Evolutionary conservation across 2,113 vertebrate genomes (phyloP).

Genomic region (Chaetura pelagica): DNA sequence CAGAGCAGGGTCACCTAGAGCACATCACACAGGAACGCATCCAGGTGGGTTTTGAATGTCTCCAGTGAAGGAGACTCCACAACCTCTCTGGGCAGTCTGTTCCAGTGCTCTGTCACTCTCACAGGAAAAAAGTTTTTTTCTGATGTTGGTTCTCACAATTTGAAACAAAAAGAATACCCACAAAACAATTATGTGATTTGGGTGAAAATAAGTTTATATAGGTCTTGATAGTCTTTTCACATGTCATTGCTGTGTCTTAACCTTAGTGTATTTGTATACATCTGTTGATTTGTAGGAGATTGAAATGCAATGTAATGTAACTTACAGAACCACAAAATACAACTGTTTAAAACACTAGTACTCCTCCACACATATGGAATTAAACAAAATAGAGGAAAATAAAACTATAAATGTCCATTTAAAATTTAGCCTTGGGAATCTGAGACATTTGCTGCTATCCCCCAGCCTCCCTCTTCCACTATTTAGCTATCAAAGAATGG

Average conservation of each 20-base stretch:
- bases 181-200: neutral
- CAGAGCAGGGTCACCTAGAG: no score
- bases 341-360: neutral
- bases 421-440: neutral
- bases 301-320: neutral
- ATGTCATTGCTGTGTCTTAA: neutral
- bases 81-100: no score
- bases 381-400: neutral
- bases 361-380: neutral
- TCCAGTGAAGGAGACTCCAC: no score
- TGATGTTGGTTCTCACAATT: neutral
- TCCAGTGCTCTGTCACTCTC: no score
- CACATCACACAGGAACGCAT: no score
- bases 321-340: neutral
- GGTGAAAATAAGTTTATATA: neutral
- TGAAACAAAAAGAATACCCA: neutral
- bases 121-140: no score
- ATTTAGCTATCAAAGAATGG: slow-evolving; percentile 7
- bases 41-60: no score
- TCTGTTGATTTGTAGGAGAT: neutral
- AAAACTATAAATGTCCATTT: neutral
- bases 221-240: neutral
- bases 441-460: neutral
- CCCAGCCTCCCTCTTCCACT: neutral
- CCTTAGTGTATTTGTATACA: neutral